phyloP scores from a whole-genome alignment of 2,797 vertebrate genomes.

The Streptopelia turtur region DNA sequence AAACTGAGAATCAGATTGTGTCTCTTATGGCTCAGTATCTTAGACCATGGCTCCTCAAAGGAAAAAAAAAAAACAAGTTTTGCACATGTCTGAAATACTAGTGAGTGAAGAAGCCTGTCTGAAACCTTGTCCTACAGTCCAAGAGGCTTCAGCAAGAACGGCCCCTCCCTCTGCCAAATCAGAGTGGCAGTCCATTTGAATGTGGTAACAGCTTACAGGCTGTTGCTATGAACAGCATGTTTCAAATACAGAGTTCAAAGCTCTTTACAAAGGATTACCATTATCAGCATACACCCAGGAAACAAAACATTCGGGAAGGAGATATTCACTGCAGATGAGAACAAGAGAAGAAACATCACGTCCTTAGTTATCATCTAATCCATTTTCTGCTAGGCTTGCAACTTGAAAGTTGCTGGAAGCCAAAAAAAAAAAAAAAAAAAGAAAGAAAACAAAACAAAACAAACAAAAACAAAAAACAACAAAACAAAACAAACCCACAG shows the following conservation, averaged over 20 bases:
- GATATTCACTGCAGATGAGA: neutral
- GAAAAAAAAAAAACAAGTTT: neutral
- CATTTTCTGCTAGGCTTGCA: neutral
- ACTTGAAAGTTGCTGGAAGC: neutral
- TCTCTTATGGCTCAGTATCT: neutral
- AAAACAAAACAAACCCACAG: neutral
- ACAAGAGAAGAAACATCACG: neutral
- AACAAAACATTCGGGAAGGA: slow-evolving; percentile 5
- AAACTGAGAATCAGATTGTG: neutral
- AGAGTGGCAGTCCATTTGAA: neutral
- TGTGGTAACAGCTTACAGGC: neutral
- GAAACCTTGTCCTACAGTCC: neutral
- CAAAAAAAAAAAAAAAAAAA: too few species aligned
- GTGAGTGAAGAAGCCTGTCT: neutral
- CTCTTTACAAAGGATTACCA: slow-evolving; percentile 15
- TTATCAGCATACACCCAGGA: slow-evolving; percentile 26
- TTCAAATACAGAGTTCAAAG: slow-evolving; percentile 35
- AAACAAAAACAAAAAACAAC: neutral
- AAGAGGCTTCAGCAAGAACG: neutral
- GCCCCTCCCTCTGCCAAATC: neutral
- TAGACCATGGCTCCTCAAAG: neutral
- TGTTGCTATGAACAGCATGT: neutral
- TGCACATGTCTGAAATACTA: neutral
- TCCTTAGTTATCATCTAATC: neutral
- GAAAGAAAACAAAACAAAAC: too few species aligned